phyloP scores from a whole-genome alignment of 2,113 vertebrate genomes.

The Aleadryas rufinucha region DNA sequence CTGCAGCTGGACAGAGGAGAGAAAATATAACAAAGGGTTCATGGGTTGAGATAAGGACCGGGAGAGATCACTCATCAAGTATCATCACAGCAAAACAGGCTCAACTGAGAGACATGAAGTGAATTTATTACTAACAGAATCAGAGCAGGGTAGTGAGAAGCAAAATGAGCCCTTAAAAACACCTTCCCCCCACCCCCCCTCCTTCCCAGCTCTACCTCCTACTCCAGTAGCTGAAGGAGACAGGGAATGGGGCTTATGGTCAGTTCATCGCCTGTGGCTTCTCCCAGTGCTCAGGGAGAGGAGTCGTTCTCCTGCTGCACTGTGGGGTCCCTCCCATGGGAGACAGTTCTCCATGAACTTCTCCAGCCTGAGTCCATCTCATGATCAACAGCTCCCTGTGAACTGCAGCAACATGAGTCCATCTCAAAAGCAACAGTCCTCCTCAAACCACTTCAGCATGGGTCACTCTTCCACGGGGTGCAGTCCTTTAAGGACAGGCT shows the following conservation, averaged over 20 bases:
- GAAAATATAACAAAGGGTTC: not conserved
- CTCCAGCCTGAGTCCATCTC: not conserved
- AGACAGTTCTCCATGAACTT: not conserved
- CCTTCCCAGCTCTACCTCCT: not conserved
- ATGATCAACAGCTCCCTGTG: not conserved
- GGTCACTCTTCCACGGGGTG: fast-evolving
- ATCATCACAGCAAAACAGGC: not conserved
- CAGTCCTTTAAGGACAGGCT: not conserved
- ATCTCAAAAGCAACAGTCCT: not conserved
- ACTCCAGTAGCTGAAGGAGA: not conserved
- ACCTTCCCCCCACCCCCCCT: not conserved
- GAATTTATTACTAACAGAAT: not conserved
- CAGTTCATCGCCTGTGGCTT: not conserved
- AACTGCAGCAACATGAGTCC: not conserved
- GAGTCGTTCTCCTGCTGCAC: not conserved
- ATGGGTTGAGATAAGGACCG: not conserved
- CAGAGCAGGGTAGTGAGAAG: not conserved
- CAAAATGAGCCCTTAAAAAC: not conserved
- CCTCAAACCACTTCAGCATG: not conserved
- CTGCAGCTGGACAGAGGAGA: not conserved
- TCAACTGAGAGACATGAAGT: not conserved
- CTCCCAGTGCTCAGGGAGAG: not conserved
- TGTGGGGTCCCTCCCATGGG: not conserved
- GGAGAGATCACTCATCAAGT: not conserved
- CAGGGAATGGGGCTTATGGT: not conserved